These are phyloP conservation scores for Spisula solida DNA, from an alignment of 2,888 invertebrate genomes.

Conservation along the genomic window DNA sequence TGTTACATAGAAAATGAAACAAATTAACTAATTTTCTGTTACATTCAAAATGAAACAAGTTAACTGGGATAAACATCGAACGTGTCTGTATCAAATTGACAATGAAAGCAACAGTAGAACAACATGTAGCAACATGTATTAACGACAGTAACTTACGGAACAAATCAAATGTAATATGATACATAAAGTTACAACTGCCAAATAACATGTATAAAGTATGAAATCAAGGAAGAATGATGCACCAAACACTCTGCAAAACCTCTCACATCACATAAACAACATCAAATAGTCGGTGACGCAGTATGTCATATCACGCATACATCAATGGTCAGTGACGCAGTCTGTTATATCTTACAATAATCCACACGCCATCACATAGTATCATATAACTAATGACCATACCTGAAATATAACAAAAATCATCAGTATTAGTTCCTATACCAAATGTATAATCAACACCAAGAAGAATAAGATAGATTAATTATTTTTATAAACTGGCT, in stretches of 20 bases:
- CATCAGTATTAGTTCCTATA: background rate
- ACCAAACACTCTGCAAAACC: background rate
- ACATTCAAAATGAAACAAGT: too few relatives aligned
- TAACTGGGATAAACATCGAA: too few relatives aligned
- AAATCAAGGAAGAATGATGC: background rate
- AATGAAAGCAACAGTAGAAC: too few relatives aligned
- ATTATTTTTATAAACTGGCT: too few relatives aligned
- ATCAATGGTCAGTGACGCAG: background rate
- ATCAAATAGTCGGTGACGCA: background rate
- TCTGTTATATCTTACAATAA: background rate
- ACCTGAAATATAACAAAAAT: conserved; percentile 44
- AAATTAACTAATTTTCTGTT: too few relatives aligned
- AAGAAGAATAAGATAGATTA: too few relatives aligned
- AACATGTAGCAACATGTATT: too few relatives aligned
- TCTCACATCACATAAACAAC: background rate
- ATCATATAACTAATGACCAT: conserved; percentile 45
- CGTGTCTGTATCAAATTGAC: too few relatives aligned
- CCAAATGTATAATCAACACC: background rate
- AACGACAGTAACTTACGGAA: too few relatives aligned
- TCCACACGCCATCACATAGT: background rate
- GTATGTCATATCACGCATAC: too few relatives aligned
- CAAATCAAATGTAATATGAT: too few relatives aligned
- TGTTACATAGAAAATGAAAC: too few relatives aligned
- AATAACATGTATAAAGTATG: background rate
- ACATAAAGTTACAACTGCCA: background rate